Evolutionary conservation across 2,113 vertebrate genomes (phyloP), one percentile per base, ranked within the genome.

Genomic region (Galemys pyrenaicus): DNA sequence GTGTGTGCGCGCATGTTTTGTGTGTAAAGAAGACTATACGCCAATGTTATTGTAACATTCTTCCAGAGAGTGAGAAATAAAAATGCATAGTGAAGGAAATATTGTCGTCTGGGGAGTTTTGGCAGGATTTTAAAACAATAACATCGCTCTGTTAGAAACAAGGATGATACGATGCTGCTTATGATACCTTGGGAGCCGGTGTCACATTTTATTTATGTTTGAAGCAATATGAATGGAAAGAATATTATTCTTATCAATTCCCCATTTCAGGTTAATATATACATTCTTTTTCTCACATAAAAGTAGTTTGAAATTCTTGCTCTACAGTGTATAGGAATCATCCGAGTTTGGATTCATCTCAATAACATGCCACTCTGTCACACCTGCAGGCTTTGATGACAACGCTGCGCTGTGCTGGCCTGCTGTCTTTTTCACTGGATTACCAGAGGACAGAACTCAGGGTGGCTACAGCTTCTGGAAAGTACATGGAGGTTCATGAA

Each of bases 131-230:
- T 88, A 46, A 94, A 91, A 94, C 90, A 93, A 70, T 75, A 90
- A 80, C 75, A 83, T 89, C 87, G 95, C 41, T 95, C 24, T n/a
- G 28, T 87, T 78, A 92, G 58, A 94, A 96, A 85, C 87, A 89
- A 80, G 37, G 54, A 79, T 89, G 88, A 71, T 58, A 83, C 56
- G 30, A 85, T 94, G 56, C 70, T 89, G 56, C n/a, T 92, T 44
- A 60, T 92, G 60, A 73, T 95, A 68, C 65, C 58, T 92, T 77
- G 82, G 82, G 49, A 95, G 67, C 67, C 89, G 89, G 1, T 80
- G 79, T 87, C 80, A 94, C 62, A 70, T 94, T 89, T 96, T 82
- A 95, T 94, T 89, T 94, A 96, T 82, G 44, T 64, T 95, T 89
- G 74, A 91, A 94, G 92, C 73, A 35, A 92, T 92, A 87, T 83